These are phyloP conservation scores for Diloba caeruleocephala DNA, from an alignment of 2,888 invertebrate genomes.

Conservation along the genomic window DNA sequence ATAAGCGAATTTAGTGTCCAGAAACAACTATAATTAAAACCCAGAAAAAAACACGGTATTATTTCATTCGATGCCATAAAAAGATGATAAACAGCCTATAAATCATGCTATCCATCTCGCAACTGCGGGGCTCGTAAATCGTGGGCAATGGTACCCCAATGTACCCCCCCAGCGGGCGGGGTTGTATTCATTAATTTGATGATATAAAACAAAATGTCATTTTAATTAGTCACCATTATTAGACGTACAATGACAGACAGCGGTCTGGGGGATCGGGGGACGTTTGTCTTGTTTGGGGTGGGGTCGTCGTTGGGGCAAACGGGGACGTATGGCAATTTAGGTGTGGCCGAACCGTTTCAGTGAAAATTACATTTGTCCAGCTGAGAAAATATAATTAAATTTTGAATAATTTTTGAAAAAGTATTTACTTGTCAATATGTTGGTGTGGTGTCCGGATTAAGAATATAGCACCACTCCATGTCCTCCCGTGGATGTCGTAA, in stretches of 20 bases:
- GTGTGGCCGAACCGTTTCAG: constrained; percentile 4
- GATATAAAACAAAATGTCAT: constrained; percentile 81
- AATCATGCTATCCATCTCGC: constrained; percentile 77
- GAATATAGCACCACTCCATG: too few relatives aligned
- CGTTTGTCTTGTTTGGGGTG: constrained; percentile 69
- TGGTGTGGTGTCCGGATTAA: too few relatives aligned
- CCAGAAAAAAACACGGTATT: constrained; percentile 57
- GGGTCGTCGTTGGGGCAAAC: constrained; percentile 51
- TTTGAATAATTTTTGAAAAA: too few relatives aligned
- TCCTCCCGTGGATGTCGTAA: too few relatives aligned
- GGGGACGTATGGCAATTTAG: constrained; percentile 35
- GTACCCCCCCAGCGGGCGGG: constrained; percentile 48
- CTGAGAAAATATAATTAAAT: too few relatives aligned
- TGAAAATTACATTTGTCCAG: background rate
- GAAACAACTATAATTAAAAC: constrained; percentile 63
- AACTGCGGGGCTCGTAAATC: constrained; percentile 61
- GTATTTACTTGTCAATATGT: too few relatives aligned
- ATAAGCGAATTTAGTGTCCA: constrained; percentile 57
- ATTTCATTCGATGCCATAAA: constrained; percentile 69
- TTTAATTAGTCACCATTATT: constrained; percentile 80
- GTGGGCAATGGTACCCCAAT: constrained; percentile 58
- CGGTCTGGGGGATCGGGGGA: constrained; percentile 56
- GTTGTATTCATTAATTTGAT: constrained; percentile 77
- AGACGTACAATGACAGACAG: constrained; percentile 72
- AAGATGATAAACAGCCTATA: constrained; percentile 74